These are phyloP conservation scores for Lepisosteus oculatus DNA, from an alignment of 2,113 vertebrate species.

Conservation along the genomic window DNA sequence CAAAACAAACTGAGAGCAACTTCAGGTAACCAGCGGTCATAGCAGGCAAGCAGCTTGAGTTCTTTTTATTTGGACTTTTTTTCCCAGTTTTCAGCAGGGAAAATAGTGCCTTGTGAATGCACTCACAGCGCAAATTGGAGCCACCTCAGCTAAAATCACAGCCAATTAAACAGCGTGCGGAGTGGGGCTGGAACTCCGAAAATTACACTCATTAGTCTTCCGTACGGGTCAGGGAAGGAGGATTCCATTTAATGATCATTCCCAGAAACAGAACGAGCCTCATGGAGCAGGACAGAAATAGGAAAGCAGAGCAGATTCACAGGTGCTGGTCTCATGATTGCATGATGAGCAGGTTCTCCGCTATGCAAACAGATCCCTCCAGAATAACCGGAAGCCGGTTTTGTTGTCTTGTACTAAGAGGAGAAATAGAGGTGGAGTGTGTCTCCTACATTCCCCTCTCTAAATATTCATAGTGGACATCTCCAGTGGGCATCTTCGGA, in stretches of 20 bases:
- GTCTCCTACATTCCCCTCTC: too few species aligned
- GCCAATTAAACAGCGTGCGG: constrained; percentile 26
- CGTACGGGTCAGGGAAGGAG: constrained; percentile 27
- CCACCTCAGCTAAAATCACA: constrained; percentile 22
- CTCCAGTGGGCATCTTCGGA: too few species aligned
- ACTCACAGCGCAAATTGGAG: not conserved
- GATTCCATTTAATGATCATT: constrained; percentile 25
- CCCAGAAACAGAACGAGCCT: not conserved
- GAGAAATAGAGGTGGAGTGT: too few species aligned
- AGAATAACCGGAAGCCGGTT: too few species aligned
- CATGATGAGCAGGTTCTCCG: too few species aligned
- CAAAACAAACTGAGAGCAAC: too few species aligned
- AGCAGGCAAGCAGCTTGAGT: too few species aligned
- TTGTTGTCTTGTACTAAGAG: too few species aligned
- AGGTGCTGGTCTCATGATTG: too few species aligned
- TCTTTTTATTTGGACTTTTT: not conserved
- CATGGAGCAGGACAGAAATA: not conserved
- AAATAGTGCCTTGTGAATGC: not conserved
- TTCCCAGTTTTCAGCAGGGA: not conserved
- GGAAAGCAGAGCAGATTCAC: not conserved
- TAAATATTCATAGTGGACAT: too few species aligned
- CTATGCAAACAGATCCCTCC: too few species aligned
- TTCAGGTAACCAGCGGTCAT: too few species aligned
- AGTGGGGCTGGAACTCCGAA: constrained; percentile 19
- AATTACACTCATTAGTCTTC: constrained; percentile 37